phyloP scores from a whole-genome alignment of 2,888 invertebrate species.

The Cheilosia soror region DNA sequence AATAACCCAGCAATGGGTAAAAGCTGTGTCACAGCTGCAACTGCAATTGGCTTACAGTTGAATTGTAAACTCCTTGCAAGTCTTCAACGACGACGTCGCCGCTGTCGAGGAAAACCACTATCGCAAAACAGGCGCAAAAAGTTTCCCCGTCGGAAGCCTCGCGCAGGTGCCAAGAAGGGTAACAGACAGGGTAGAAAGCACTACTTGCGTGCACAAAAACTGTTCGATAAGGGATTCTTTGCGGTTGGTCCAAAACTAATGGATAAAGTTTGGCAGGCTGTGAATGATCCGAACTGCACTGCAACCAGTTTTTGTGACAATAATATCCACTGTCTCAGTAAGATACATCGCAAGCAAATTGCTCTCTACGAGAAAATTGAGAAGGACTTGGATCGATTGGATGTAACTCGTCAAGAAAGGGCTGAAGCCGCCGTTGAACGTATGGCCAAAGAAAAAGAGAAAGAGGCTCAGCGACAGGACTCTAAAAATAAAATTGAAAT shows the following conservation, averaged over 20 bases:
- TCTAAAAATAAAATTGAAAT: constrained; percentile 47
- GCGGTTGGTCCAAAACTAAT: constrained; percentile 24
- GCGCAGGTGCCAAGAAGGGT: constrained; percentile 34
- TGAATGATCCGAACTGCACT: constrained; percentile 38
- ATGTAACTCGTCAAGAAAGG: constrained; percentile 43
- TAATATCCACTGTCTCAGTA: constrained; percentile 49
- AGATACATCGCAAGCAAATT: constrained; percentile 54
- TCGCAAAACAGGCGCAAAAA: constrained; percentile 32
- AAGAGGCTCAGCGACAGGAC: neutral
- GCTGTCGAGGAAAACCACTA: constrained; percentile 29
- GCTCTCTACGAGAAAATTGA: constrained; percentile 55
- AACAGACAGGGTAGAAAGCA: constrained; percentile 49
- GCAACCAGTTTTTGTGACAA: constrained; percentile 58
- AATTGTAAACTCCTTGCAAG: constrained; percentile 51
- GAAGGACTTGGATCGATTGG: constrained; percentile 52
- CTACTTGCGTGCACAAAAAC: constrained; percentile 36
- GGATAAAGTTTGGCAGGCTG: constrained; percentile 47
- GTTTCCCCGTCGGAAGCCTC: constrained; percentile 39
- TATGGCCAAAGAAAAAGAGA: constrained; percentile 26
- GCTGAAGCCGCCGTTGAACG: constrained; percentile 44
- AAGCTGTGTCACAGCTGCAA: neutral
- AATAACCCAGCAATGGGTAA: neutral
- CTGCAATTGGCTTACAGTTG: neutral
- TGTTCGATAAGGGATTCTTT: constrained; percentile 50
- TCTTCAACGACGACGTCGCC: constrained; percentile 44